phyloP scores from a whole-genome alignment of 2,888 invertebrate species.

The Myathropa florea region DNA sequence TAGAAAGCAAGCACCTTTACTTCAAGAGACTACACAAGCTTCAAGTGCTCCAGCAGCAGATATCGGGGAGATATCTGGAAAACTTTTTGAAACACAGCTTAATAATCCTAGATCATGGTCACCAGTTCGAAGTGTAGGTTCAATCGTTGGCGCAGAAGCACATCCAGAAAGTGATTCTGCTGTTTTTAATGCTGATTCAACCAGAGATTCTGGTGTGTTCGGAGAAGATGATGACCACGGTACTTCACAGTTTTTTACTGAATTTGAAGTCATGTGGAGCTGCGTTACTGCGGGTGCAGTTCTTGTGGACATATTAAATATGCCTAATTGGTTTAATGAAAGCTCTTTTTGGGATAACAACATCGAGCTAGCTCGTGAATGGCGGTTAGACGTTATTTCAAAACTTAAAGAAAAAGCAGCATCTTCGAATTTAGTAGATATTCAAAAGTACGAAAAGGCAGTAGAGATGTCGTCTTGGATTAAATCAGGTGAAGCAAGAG shows the following conservation, averaged over 20 bases:
- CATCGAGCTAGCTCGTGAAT: constrained; percentile 86
- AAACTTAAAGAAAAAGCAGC: constrained; percentile 84
- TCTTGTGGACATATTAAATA: constrained; percentile 86
- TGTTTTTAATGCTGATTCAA: constrained; percentile 88
- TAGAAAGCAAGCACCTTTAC: constrained; percentile 75
- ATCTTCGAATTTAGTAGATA: constrained; percentile 81
- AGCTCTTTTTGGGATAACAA: constrained; percentile 81
- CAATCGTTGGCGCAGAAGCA: constrained; percentile 91
- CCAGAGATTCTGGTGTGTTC: constrained; percentile 88
- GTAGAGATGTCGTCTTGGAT: constrained; percentile 93
- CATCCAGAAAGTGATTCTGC: constrained; percentile 92
- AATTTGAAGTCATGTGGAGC: constrained; percentile 90
- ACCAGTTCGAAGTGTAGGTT: constrained; percentile 92
- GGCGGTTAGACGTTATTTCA: constrained; percentile 88
- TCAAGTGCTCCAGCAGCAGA: constrained; percentile 79
- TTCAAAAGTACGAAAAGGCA: constrained; percentile 87
- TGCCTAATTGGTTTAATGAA: constrained; percentile 90
- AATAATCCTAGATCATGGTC: constrained; percentile 93
- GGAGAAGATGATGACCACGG: constrained; percentile 88
- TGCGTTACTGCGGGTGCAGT: constrained; percentile 92
- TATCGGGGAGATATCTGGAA: constrained; percentile 83
- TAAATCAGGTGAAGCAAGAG: constrained; percentile 90
- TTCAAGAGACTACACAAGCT: constrained; percentile 76
- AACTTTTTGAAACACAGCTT: constrained; percentile 87
- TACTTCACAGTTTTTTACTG: constrained; percentile 87